Evolutionary conservation across 64 coral and sea anemone species (phyloP).

Genomic region (Platygyra sinensis): DNA sequence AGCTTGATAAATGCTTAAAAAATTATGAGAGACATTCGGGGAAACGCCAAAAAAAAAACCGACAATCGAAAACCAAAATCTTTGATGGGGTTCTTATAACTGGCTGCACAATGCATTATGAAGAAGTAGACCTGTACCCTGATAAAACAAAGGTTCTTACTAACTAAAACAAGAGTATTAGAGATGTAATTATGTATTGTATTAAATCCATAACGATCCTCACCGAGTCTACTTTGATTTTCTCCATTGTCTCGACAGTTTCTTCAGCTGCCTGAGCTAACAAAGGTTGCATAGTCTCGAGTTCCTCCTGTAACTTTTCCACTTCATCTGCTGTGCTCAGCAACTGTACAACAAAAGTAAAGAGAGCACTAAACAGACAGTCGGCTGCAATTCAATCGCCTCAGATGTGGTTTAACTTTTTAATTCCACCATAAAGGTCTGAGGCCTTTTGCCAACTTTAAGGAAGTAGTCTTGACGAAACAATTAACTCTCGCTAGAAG

Average conservation of each 20-base stretch:
- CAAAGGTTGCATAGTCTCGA: constrained; percentile 92
- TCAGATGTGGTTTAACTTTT: neutral
- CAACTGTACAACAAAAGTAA: constrained; percentile 47
- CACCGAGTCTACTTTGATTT: constrained; percentile 95
- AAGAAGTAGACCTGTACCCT: too few species aligned
- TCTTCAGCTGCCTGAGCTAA: constrained; percentile 88
- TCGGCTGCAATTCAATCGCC: neutral
- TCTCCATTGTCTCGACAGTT: constrained; percentile 97
- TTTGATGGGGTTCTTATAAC: too few species aligned
- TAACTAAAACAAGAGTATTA: neutral
- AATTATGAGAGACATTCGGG: too few species aligned
- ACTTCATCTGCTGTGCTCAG: constrained; percentile 94
- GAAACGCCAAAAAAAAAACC: too few species aligned
- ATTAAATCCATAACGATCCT: neutral
- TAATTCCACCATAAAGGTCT: too few species aligned
- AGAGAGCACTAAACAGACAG: neutral
- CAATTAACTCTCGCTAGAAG: too few species aligned
- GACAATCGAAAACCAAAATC: too few species aligned
- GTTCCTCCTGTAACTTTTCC: constrained; percentile 94
- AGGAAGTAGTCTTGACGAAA: too few species aligned
- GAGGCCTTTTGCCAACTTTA: too few species aligned
- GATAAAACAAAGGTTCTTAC: too few species aligned
- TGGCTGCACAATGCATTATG: too few species aligned
- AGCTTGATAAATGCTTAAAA: too few species aligned
- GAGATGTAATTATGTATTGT: neutral